Base-by-base conservation (phyloP, 2,888 invertebrate species). In the Fragum whitleyi region DNA sequence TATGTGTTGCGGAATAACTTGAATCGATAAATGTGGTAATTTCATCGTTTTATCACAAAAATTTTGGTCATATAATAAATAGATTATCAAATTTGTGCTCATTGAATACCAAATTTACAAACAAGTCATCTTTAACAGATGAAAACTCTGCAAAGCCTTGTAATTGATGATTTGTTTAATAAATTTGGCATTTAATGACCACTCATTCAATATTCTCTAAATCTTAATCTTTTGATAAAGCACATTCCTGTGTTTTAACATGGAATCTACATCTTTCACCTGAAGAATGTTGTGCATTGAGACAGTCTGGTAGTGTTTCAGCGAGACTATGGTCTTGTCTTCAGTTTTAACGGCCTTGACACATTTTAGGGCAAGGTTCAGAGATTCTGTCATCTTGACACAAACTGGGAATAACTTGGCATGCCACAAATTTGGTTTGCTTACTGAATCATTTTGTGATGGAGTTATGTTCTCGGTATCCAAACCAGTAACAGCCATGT, bases 401-500 rank as follows among this genome's bases (percentile, higher is more conserved):
- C 76, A 68, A 3, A 90, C 87, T 7, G 93, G 92, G 83, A 92
- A 93, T 7, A 93, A 55, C 74, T 83, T 86, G 16, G 90, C 80
- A 36, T 79, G 78, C 93, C 93, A 93, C 36, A 93, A 78, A 70
- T 84, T 87, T 23, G 74, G 85, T 23, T 85, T 83, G 36, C 68
- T 75, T 1, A 21, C 75, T 19, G 72, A 36, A 5, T 74, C 36
- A 9, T n/a, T 39, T 11, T 26, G 9, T 11, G 32, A 59, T 2
- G 81, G 65, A 16, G 21, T 28, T 16, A 81, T 39, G 6, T 32
- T 42, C 21, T 55, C 26, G 0, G 72, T 5, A 59, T 82, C 79
- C 16, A 81, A 23, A 19, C 62, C 26, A 55, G 80, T 57, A 23
- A 68, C 42, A 21, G 55, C 29, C 2, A 75, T 28, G 61, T 80